phyloP scores from a whole-genome alignment of 2,797 vertebrate species.

The Discoglossus pictus region DNA sequence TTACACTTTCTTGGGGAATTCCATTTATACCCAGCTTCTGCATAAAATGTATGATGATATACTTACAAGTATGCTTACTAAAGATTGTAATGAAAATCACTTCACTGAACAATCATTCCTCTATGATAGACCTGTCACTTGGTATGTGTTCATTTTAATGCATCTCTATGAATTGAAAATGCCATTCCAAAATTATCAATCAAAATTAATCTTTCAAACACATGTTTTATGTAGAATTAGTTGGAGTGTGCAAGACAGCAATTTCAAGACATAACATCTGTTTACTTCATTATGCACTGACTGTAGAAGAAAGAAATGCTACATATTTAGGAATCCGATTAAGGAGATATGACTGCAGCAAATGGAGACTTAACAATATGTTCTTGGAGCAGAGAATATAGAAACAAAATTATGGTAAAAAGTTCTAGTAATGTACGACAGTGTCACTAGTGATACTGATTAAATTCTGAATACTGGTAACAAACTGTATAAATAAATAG shows the following conservation, averaged over 20 bases:
- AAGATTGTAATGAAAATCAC: slow-evolving; percentile 17
- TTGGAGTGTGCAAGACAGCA: slow-evolving; percentile 32
- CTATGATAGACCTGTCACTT: slow-evolving; percentile 6
- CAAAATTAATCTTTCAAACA: slow-evolving; percentile 34
- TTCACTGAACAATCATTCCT: slow-evolving; percentile 28
- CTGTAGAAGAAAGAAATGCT: neutral
- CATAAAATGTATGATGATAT: no score
- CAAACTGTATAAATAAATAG: no score
- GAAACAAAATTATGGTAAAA: slow-evolving; percentile 11
- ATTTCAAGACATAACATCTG: slow-evolving; percentile 42
- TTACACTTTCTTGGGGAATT: no score
- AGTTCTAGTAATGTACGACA: slow-evolving; percentile 15
- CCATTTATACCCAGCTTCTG: no score
- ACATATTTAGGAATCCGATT: slow-evolving; percentile 26
- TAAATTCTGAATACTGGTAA: slow-evolving; percentile 27
- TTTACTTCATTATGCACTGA: slow-evolving; percentile 24
- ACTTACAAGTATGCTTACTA: no score
- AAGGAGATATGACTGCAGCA: slow-evolving; percentile 14
- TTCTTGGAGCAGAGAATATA: slow-evolving; percentile 35
- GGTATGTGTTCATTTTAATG: slow-evolving; percentile 23
- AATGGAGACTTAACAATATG: slow-evolving; percentile 17
- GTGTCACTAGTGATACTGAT: slow-evolving; percentile 20
- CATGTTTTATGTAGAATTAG: slow-evolving; percentile 37
- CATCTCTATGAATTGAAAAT: slow-evolving; percentile 21
- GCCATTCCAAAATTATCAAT: slow-evolving; percentile 29